Evolutionary conservation across 2,113 vertebrate genomes (phyloP), one percentile per base, ranked within the genome.

Genomic region (Pseudopodoces humilis): DNA sequence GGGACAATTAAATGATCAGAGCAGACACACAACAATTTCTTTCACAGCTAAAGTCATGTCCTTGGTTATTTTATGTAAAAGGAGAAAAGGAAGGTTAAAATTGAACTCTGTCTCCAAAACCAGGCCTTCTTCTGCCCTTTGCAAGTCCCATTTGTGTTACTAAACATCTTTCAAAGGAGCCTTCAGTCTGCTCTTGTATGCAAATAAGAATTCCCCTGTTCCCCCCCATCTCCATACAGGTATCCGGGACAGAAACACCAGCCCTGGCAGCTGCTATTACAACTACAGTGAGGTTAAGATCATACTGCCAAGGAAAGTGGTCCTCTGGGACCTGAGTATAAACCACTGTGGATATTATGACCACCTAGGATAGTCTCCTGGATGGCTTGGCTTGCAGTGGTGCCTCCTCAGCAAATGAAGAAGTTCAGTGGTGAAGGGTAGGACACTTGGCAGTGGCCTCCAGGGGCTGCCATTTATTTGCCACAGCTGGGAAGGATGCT

Each of bases 391-490:
- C 10, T 35, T 43, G 37, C 49, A 44, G 25, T 1, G 2, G 6
- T 3, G 1, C 4, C 2, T 58, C 50, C 65, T 25, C 9, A 2
- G 46, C 46, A 50, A 28, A 62, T 1, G 39, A 31, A 65, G 49
- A 24, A 24, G 4, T 5, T 37, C 21, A 2, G 19, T 24, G 23
- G 7, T 33, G 59, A 74, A 44, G 31, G 7, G 41, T 5, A 41
- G 41, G 8, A 23, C 33, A n/a, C 16, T 3, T 0, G 3, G 25
- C 5, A 6, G 37, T 15, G 0, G 0, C 28, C 19, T 52, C 58
- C 71, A 72, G 41, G 7, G 10, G 22, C 55, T 64, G 22, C 6
- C 14, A 10, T 14, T 44, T 16, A 21, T 15, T 46, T 70, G 33
- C 23, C 39, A 35, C 17, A 44, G 24, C 14, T 70, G 55, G n/a